Conservation (phyloP, 2,888 invertebrate species). For the Steromphala cineraria region DNA sequence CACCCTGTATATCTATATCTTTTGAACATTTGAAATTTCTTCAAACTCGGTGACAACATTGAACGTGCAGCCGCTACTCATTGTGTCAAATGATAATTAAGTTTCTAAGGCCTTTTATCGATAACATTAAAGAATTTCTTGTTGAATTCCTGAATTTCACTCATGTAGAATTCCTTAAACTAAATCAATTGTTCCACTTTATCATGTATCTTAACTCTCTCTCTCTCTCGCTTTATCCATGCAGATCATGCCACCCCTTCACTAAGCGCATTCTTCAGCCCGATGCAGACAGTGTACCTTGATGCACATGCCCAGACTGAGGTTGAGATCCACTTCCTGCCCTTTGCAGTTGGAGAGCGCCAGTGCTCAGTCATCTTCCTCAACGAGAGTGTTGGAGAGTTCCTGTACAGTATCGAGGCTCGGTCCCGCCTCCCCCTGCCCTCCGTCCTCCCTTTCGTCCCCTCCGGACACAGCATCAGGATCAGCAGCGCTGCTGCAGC, state of each 20-base stretch:
- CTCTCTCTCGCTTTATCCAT: conserved; percentile 5
- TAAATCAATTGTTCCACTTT: too few relatives aligned
- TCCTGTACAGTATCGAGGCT: conserved; percentile 73
- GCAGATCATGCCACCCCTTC: conserved; percentile 52
- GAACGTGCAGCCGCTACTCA: too few relatives aligned
- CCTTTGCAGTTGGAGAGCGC: conserved; percentile 69
- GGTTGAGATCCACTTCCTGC: conserved; percentile 72
- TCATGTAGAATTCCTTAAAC: too few relatives aligned
- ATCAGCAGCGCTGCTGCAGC: conserved; percentile 72
- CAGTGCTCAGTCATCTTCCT: conserved; percentile 73
- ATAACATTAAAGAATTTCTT: too few relatives aligned
- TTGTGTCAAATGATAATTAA: too few relatives aligned
- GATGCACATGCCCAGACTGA: conserved; percentile 52
- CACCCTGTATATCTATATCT: too few relatives aligned
- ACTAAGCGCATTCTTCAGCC: conserved; percentile 69
- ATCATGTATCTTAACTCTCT: background rate
- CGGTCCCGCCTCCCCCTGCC: conserved; percentile 67
- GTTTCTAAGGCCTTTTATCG: too few relatives aligned
- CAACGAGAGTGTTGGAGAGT: conserved; percentile 73
- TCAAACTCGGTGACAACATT: too few relatives aligned
- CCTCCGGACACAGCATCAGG: conserved; percentile 61
- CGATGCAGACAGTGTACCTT: conserved; percentile 55
- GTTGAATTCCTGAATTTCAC: too few relatives aligned
- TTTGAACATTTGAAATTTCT: too few relatives aligned
- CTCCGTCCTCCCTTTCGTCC: conserved; percentile 64